Conservation (phyloP, 1,140 invertebrate genomes). For the Drosophila nigrodunni region DNA sequence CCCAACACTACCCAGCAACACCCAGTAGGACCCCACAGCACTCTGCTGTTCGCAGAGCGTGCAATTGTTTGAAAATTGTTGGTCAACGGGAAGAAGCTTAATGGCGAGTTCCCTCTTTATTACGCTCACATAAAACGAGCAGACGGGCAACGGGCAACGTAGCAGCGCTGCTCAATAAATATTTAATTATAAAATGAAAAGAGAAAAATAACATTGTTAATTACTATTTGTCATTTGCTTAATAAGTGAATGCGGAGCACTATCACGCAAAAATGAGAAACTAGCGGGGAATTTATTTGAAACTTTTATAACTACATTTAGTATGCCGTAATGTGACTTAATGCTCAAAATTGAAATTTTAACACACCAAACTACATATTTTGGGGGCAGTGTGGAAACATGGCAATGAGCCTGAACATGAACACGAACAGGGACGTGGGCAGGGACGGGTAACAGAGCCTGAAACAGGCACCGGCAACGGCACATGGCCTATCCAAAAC, state of each 20-base stretch:
- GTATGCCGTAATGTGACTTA: conserved; percentile 69
- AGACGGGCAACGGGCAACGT: too few relatives aligned
- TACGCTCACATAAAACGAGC: conserved; percentile 39
- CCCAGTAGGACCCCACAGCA: not conserved
- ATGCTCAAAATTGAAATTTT: conserved; percentile 78
- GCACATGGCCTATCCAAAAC: conserved; percentile 66
- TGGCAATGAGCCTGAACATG: conserved; percentile 11
- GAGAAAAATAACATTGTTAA: conserved; percentile 33
- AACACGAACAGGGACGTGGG: not conserved
- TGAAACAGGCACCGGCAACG: not conserved
- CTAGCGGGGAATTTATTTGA: conserved; percentile 44
- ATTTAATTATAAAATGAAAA: conserved; percentile 70
- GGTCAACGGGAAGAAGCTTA: conserved; percentile 62
- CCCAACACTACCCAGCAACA: not conserved
- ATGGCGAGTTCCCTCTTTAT: conserved; percentile 49
- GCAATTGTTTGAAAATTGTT: conserved; percentile 40
- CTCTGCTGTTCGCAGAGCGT: not conserved
- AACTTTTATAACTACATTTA: conserved; percentile 80
- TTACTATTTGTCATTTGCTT: conserved; percentile 68
- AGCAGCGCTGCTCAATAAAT: conserved; percentile 62
- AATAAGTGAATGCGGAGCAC: conserved; percentile 43
- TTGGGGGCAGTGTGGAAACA: conserved; percentile 13
- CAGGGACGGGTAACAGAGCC: not conserved
- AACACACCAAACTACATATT: conserved; percentile 50
- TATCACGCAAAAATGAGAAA: conserved; percentile 19